These are phyloP conservation scores for Semnornis frantzii DNA, from an alignment of 2,113 vertebrate genomes.

Conservation along the genomic window DNA sequence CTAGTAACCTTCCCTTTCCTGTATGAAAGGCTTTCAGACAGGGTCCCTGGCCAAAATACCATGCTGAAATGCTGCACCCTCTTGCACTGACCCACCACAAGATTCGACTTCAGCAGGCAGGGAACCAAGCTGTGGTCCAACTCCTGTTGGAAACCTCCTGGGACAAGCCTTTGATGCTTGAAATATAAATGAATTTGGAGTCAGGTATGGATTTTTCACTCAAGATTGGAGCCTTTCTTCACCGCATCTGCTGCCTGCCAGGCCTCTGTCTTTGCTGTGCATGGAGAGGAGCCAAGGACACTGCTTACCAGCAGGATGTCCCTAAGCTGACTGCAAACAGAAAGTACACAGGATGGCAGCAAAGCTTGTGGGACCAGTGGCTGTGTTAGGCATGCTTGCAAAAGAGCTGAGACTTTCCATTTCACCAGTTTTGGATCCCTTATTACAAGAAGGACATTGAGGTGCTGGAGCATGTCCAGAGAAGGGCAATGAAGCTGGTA, in stretches of 20 bases:
- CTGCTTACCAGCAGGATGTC: background rate
- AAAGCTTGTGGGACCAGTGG: fast-evolving
- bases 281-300: background rate
- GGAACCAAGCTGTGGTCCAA: background rate
- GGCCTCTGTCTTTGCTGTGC: background rate
- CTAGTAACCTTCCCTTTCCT: background rate
- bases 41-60: background rate
- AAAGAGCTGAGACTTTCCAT: background rate
- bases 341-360: background rate
- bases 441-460: too few species aligned
- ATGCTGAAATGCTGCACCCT: background rate
- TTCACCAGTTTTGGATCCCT: background rate
- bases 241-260: background rate
- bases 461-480: too few species aligned
- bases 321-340: background rate
- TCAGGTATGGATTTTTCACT: background rate
- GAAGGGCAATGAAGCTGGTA: too few species aligned
- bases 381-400: fast-evolving
- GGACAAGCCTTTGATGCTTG: background rate
- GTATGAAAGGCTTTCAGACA: background rate
- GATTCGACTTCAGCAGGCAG: background rate
- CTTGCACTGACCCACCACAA: background rate
- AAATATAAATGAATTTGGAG: background rate
- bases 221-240: background rate
- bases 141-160: background rate